Evolutionary conservation across 2,888 invertebrate species (phyloP).

Genomic region (Tyria jacobaeae): DNA sequence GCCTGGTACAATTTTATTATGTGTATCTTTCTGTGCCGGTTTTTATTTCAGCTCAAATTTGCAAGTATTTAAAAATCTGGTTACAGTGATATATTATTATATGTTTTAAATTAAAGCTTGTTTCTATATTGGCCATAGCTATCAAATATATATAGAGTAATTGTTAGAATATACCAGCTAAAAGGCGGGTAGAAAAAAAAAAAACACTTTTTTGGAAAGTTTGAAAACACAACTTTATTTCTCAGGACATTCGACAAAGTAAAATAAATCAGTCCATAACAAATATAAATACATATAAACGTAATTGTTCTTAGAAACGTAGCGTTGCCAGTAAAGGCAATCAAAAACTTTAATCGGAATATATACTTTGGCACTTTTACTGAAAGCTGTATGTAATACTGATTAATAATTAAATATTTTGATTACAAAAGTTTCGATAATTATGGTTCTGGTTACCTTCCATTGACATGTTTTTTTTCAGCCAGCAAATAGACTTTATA

Average conservation of each 20-base stretch:
- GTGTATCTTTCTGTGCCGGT: no score
- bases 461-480: neutral
- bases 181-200: slow-evolving; percentile 4
- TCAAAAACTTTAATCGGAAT: neutral
- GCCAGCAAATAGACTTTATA: no score
- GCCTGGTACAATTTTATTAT: no score
- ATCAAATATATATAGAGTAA: no score
- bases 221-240: slow-evolving; percentile 51
- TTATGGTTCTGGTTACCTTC: neutral
- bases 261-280: slow-evolving; percentile 51
- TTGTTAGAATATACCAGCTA: no score
- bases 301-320: slow-evolving; percentile 2
- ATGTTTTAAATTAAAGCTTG: no score
- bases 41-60: no score
- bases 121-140: no score
- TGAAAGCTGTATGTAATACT: slow-evolving; percentile 35
- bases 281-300: slow-evolving; percentile 28
- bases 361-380: slow-evolving; percentile 43
- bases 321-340: neutral
- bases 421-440: neutral
- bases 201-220: slow-evolving; percentile 36
- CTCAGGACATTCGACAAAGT: slow-evolving; percentile 38
- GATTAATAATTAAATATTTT: slow-evolving; percentile 13
- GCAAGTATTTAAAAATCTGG: no score
- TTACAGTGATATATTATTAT: no score